These are phyloP conservation scores for Perca schrenkii DNA, from an alignment of 2,113 vertebrate species.

Conservation along the genomic window DNA sequence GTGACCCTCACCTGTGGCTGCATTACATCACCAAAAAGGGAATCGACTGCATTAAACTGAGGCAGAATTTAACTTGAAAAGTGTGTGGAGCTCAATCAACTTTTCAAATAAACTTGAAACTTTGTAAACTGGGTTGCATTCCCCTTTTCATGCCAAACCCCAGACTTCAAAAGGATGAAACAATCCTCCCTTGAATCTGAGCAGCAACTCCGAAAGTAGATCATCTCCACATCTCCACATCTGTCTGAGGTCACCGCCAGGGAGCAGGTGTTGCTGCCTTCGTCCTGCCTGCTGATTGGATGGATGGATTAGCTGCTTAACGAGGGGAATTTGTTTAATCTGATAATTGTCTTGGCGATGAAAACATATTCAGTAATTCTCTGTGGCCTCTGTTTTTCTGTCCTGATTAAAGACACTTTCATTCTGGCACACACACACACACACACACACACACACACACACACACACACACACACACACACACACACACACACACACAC, in stretches of 20 bases:
- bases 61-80: slow-evolving; percentile 14
- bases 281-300: slow-evolving; percentile 72
- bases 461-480: slow-evolving; percentile 16
- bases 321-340: slow-evolving; percentile 77
- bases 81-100: slow-evolving; percentile 1
- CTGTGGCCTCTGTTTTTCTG: slow-evolving; percentile 60
- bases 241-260: slow-evolving; percentile 68
- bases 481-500: slow-evolving; percentile 19
- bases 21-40: neutral
- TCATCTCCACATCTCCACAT: slow-evolving; percentile 70
- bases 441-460: neutral
- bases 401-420: slow-evolving; percentile 77
- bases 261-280: slow-evolving; percentile 67
- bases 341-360: slow-evolving; percentile 68
- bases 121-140: slow-evolving; percentile 70
- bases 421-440: slow-evolving; percentile 53
- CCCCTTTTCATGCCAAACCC: slow-evolving; percentile 56
- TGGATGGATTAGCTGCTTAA: slow-evolving; percentile 76
- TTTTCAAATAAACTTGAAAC: slow-evolving; percentile 31
- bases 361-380: slow-evolving; percentile 79
- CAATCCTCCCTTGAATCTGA: slow-evolving; percentile 57
- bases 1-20: neutral
- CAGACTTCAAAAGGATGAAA: slow-evolving; percentile 67
- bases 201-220: slow-evolving; percentile 53
- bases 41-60: neutral